Base-by-base conservation (phyloP, 2,888 invertebrate genomes). In the Lycocerus yunnanus region DNA sequence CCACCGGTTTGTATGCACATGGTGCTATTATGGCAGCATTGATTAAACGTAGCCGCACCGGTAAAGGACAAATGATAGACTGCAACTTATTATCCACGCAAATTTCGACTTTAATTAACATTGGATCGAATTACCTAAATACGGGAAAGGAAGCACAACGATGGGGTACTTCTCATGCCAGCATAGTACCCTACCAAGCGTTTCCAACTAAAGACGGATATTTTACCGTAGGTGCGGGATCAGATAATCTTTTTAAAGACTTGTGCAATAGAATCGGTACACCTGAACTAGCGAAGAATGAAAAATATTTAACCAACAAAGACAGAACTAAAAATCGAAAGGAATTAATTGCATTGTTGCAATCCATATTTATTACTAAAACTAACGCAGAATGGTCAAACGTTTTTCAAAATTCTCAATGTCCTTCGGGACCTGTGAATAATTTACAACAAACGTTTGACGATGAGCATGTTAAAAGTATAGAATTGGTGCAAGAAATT, bases 11-110 rank as follows among this genome's bases (percentile, higher is more conserved):
- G 3, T 98, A 96, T 85, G 97, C 97, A 1, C 96, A 97, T 85
- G 97, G 97, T 14, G 97, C 98, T 0, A 97, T 98, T 77, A 89
- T 98, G 89, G 95, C 98, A 0, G 98, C 98, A 0, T 87, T 99
- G 5, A 87, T 95, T 75, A 92, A 96, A 82, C 89, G 96, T 69
- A 86, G 90, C 9, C 91, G 90, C 81, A 96, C 96, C 0, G 94
- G 95, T 0, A 86, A 86, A 77, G 99, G 99, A 0, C 97, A 98
- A 84, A 95, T 95, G 88, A 95, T 99, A 70, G 97, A 98, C 83
- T 97, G 97, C 82, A 93, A 98, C 87, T 90, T 99, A n/a, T 87
- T 99, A 0, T 95, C 97, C 1, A 97, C 98, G 0, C 97, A 98
- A 89, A 91, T 98, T 43, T 92, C 97, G 0, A 92, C 93, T 82